phyloP scores from a whole-genome alignment of 2,113 vertebrate genomes.

The Tragelaphus imberbis region DNA sequence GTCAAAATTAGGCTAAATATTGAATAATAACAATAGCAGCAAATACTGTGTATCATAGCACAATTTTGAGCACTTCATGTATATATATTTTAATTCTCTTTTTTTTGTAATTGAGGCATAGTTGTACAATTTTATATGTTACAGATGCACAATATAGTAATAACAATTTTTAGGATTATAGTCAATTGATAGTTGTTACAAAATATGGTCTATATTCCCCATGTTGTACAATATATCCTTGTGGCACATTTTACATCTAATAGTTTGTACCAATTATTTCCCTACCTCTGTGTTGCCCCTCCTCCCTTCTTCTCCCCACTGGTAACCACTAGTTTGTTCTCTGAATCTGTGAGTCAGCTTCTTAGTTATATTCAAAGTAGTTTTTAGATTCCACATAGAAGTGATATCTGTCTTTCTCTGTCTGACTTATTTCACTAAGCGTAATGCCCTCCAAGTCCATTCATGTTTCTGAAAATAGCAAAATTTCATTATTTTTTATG shows the following conservation, averaged over 20 bases:
- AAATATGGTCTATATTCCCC: not conserved
- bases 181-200: not conserved
- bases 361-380: not conserved
- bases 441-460: not conserved
- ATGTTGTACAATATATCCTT: not conserved
- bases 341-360: not conserved
- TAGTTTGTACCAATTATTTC: not conserved
- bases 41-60: not conserved
- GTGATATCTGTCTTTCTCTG: not conserved
- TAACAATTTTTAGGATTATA: not conserved
- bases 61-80: not conserved
- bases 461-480: not conserved
- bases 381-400: not conserved
- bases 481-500: not conserved
- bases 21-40: not conserved
- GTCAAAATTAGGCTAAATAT: not conserved
- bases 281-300: not conserved
- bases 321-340: not conserved
- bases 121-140: not conserved
- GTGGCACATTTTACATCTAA: not conserved
- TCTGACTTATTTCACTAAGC: not conserved
- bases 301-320: not conserved
- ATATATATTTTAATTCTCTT: not conserved
- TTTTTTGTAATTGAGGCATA: not conserved
- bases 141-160: accelerated